Evolutionary conservation across 2,888 invertebrate genomes (phyloP), one percentile per base, ranked within the genome.

Genomic region (Pegoplata infirma): DNA sequence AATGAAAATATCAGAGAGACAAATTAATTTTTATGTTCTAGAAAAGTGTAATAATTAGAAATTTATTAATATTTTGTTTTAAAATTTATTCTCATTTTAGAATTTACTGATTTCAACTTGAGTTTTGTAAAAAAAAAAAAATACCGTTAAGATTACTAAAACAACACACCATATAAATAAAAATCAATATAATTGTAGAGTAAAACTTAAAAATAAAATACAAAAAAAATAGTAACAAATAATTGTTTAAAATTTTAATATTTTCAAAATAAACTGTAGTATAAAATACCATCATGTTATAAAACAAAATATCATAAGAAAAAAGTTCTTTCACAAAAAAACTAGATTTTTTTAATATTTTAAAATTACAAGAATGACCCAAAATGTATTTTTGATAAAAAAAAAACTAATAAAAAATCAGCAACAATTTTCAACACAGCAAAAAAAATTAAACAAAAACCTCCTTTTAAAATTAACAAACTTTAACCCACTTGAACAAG

Each of bases 401-500:
- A 72, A 56, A 19, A 23, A 17, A 58, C 23, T 58, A 25, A 56
- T 16, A 58, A n/a, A 19, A 71, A 76, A n/a, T 14, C 19, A 53
- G 14, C 17, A 59, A 67, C 49, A 49, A 47, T 21, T 1, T 16
- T 47, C 5, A 55, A 21, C 12, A 51, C 8, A 28, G 19, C 10
- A 47, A 32, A 51, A 53, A 56, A 19, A 7, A n/a, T n/a, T 49
- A 23, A 51, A 66, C 40, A 59, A 25, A 40, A 67, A 76, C 46
- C 64, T 67, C 61, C 51, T 66, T 44, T 76, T 63, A 21, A 56
- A 49, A 44, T 10, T 59, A 72, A 17, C 4, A 63, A 55, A 79
- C 59, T 69, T 51, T 47, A 79, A 79, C 78, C 78, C 74, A 74
- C 78, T 74, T 78, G 78, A 78, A 78, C 53, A 69, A 64, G 63